Conservation (phyloP, 2,113 vertebrate species). For the Pterocles gutturalis region DNA sequence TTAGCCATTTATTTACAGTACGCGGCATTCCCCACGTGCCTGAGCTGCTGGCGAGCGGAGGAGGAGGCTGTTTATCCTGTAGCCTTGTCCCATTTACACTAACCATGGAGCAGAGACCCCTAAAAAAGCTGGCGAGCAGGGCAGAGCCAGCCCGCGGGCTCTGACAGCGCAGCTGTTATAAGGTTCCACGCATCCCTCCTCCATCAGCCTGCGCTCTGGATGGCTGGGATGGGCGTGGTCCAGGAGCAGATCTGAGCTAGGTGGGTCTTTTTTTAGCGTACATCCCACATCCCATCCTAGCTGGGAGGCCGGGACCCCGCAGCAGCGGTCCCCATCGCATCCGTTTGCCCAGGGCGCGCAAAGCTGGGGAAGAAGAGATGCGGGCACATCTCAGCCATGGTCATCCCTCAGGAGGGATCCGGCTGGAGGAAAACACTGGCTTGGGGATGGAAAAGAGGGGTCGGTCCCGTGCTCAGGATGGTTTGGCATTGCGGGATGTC, state of each 20-base stretch:
- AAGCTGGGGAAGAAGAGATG: neutral
- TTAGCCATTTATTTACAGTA: neutral
- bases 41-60: neutral
- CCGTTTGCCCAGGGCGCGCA: neutral
- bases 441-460: neutral
- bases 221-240: fast-evolving
- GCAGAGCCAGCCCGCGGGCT: neutral
- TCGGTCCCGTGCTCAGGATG: fast-evolving
- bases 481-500: neutral
- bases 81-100: neutral
- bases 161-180: neutral
- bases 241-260: neutral
- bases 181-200: neutral
- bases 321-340: fast-evolving
- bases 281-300: neutral
- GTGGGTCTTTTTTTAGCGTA: neutral
- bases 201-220: fast-evolving
- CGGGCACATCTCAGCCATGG: neutral
- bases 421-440: neutral
- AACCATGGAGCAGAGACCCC: neutral
- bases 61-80: neutral
- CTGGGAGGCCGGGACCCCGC: no score
- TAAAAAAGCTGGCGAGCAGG: neutral
- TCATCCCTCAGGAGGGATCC: neutral
- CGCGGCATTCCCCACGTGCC: neutral